Conservation (phyloP, 2,113 vertebrate species). For the Triplophysa siluroides region DNA sequence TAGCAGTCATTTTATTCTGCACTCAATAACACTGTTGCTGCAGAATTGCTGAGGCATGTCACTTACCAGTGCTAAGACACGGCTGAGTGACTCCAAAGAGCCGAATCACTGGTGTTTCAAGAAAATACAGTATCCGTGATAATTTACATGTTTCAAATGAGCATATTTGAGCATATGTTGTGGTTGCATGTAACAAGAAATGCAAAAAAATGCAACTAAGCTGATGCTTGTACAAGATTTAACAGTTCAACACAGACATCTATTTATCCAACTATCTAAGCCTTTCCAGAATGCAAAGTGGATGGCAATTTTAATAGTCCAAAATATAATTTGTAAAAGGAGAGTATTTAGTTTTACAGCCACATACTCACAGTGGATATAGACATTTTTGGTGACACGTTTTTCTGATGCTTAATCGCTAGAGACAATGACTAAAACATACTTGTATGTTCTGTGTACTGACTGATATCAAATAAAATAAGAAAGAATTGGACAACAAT, state of each 20-base stretch:
- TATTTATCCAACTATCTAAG: background rate
- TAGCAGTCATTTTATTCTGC: background rate
- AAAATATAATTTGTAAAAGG: no score
- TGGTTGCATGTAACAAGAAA: background rate
- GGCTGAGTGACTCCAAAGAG: constrained; percentile 9
- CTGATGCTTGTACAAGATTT: background rate
- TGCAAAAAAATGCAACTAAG: background rate
- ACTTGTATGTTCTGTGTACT: background rate
- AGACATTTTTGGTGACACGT: background rate
- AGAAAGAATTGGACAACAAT: background rate
- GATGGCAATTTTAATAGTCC: no score
- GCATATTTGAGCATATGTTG: background rate
- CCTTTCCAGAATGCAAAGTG: background rate
- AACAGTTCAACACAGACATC: background rate
- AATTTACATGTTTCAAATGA: background rate
- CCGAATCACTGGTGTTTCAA: background rate
- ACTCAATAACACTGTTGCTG: background rate
- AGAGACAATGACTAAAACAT: no score
- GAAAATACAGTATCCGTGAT: background rate
- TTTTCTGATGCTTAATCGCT: background rate
- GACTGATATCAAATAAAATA: background rate
- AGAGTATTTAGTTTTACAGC: background rate
- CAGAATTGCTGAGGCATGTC: constrained; percentile 15
- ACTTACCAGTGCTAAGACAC: constrained; percentile 5
- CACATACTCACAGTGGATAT: background rate